Conservation (phyloP, 2,888 invertebrate genomes). For the Apodemia duryi region DNA sequence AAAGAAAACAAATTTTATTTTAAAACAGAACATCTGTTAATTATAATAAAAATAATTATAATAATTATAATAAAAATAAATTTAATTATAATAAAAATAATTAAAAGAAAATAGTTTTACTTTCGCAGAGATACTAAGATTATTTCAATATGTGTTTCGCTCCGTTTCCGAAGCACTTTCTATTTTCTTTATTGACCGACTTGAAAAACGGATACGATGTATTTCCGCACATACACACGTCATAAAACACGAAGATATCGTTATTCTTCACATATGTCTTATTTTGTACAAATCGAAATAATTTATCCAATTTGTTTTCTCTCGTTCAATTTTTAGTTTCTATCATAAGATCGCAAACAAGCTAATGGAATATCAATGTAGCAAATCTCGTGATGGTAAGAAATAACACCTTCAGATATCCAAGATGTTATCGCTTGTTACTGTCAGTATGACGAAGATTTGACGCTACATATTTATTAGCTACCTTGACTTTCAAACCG, state of each 20-base stretch:
- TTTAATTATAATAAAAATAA: neutral
- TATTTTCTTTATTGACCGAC: neutral
- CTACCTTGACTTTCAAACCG: too few relatives aligned
- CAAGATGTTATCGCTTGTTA: too few relatives aligned
- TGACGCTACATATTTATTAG: too few relatives aligned
- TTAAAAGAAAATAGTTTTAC: neutral
- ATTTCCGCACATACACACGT: neutral
- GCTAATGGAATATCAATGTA: too few relatives aligned
- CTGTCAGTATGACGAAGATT: too few relatives aligned
- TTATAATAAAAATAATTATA: neutral
- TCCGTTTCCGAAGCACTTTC: conserved; percentile 12
- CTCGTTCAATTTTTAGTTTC: too few relatives aligned
- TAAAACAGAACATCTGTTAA: neutral
- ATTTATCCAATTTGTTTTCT: too few relatives aligned
- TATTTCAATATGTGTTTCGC: neutral
- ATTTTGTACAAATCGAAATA: too few relatives aligned
- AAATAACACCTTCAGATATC: too few relatives aligned
- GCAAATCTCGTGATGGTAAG: too few relatives aligned
- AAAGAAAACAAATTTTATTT: too few relatives aligned
- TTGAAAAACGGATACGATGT: neutral
- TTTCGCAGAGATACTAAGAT: conserved; percentile 5
- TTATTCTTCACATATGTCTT: neutral
- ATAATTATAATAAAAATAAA: neutral
- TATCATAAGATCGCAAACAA: too few relatives aligned
- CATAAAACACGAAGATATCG: neutral